These are phyloP conservation scores for Batillaria attramentaria DNA, from an alignment of 1,140 invertebrate species.

Conservation along the genomic window DNA sequence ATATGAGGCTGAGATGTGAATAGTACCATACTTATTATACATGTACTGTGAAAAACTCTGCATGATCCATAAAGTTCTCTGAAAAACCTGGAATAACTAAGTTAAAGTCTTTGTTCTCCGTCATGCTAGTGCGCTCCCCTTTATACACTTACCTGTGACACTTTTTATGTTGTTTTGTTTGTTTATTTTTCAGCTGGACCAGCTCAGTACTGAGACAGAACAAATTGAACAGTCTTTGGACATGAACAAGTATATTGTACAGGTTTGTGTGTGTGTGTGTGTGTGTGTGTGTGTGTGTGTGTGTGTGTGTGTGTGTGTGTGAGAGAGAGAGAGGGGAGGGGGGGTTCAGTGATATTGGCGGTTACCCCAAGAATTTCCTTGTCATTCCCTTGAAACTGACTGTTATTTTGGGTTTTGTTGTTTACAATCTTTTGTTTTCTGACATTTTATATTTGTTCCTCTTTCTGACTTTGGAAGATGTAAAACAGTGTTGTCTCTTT, in stretches of 20 bases:
- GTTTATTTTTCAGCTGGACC: conserved; percentile 38
- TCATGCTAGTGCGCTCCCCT: no score
- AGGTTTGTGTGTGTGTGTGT: conserved; percentile 30
- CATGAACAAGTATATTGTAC: conserved; percentile 33
- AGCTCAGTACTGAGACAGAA: background rate
- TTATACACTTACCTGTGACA: no score
- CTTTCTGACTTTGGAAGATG: no score
- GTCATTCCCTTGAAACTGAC: no score
- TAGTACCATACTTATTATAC: background rate
- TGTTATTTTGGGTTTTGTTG: no score
- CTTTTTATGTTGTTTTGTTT: no score
- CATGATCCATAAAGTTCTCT: no score
- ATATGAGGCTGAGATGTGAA: background rate
- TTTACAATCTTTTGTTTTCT: no score
- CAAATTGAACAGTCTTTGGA: conserved; percentile 30
- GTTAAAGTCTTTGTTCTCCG: no score
- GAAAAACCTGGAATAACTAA: background rate
- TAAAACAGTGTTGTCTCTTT: background rate
- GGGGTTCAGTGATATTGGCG: no score
- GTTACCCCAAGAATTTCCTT: no score
- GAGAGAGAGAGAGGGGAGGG: no score
- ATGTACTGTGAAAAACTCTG: background rate
- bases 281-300: background rate
- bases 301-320: conserved; percentile 10
- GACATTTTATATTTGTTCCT: background rate